A percentile compares a stretch with the other conserved stretches of the same genome.
These are phyloP conservation scores for Cephus spinipes DNA, from an alignment of 2,888 invertebrate genomes.

Conservation along the genomic window DNA sequence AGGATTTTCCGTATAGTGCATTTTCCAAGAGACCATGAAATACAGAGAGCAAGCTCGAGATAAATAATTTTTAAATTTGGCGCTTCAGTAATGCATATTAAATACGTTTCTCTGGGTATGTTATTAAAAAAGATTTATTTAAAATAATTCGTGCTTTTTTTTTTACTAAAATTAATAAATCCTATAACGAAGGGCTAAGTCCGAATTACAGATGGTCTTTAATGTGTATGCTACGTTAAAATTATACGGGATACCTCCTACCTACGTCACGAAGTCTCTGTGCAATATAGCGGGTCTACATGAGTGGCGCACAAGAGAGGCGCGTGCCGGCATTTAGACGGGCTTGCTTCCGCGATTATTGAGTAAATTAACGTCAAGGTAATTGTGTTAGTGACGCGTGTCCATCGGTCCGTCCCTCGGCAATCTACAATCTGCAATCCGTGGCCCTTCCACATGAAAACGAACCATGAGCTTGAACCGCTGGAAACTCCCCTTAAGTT, in stretches of 20 bases:
- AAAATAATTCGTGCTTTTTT: not conserved
- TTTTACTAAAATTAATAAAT: not conserved
- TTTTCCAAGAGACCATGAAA: not conserved
- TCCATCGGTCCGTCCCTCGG: conserved; percentile 35
- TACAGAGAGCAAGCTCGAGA: not conserved
- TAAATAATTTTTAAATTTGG: not conserved
- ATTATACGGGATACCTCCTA: not conserved
- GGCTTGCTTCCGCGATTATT: conserved; percentile 59
- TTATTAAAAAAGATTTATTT: not conserved
- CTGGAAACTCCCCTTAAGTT: conserved; percentile 26
- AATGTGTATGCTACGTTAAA: not conserved
- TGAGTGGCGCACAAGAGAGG: conserved; percentile 19
- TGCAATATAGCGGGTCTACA: not conserved
- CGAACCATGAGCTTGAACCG: not conserved
- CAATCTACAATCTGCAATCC: not conserved
- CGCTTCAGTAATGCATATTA: not conserved
- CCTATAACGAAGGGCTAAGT: not conserved
- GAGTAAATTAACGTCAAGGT: conserved; percentile 63
- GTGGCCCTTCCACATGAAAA: not conserved
- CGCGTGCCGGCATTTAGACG: conserved; percentile 61
- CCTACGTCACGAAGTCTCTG: not conserved
- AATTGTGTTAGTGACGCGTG: conserved; percentile 64
- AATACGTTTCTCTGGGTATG: not conserved
- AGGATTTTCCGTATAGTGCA: not conserved
- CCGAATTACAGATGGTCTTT: not conserved